Evolutionary conservation across 2,888 invertebrate species (phyloP).

Genomic region (Drosophila yooni): DNA sequence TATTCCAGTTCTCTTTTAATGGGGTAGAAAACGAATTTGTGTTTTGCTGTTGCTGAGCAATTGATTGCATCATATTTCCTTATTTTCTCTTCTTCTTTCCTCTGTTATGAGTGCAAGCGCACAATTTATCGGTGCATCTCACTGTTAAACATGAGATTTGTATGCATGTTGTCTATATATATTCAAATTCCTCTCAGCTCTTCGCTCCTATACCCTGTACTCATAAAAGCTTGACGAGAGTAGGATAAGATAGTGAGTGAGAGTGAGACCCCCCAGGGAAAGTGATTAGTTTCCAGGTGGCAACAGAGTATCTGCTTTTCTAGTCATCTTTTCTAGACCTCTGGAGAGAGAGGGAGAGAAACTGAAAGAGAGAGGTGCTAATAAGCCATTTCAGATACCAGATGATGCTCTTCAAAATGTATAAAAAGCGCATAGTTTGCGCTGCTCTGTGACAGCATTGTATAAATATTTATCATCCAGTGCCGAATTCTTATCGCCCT

Average conservation of each 20-base stretch:
- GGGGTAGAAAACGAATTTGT: conserved; percentile 7
- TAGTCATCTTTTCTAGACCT: neutral
- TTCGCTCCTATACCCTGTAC: neutral
- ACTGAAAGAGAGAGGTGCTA: conserved; percentile 20
- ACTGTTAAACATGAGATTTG: neutral
- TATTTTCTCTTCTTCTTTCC: conserved; percentile 15
- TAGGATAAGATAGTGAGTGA: neutral
- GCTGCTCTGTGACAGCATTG: neutral
- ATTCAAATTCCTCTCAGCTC: conserved; percentile 8
- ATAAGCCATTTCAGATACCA: conserved; percentile 5
- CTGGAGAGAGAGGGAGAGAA: neutral
- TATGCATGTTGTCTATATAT: neutral
- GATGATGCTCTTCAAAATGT: conserved; percentile 5
- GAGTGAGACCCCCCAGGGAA: neutral
- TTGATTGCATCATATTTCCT: conserved; percentile 10
- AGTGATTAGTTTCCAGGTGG: neutral
- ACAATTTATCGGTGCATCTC: conserved; percentile 27
- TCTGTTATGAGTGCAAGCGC: conserved; percentile 19
- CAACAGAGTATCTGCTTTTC: neutral
- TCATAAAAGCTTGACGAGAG: neutral
- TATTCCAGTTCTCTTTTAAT: conserved; percentile 9
- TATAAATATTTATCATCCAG: conserved; percentile 3
- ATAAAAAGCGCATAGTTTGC: conserved; percentile 10
- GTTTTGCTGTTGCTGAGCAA: conserved; percentile 20
- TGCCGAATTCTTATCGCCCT: conserved; percentile 7